Conservation (phyloP, 2,888 invertebrate genomes). For the Spilarctia lutea region DNA sequence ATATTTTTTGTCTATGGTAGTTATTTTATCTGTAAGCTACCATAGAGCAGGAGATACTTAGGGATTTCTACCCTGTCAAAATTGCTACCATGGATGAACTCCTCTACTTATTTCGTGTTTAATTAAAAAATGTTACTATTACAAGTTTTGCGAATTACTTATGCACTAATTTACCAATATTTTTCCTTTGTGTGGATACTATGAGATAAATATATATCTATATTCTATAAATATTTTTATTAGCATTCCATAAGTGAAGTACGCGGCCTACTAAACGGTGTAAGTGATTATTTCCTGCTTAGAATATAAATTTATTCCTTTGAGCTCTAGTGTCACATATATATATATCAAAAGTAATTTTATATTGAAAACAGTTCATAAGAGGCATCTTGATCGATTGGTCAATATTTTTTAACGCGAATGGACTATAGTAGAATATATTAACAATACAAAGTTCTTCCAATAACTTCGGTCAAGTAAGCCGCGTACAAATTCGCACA, state of each 20-base stretch:
- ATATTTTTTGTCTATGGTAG: not conserved
- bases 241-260: slow-evolving; percentile 45
- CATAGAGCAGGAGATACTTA: too few species aligned
- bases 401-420: too few species aligned
- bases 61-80: too few species aligned
- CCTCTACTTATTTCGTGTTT: not conserved
- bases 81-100: not conserved
- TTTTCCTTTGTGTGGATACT: slow-evolving; percentile 30
- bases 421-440: too few species aligned
- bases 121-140: not conserved
- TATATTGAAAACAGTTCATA: too few species aligned
- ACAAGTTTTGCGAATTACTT: slow-evolving; percentile 2
- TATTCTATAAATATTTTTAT: slow-evolving; percentile 33
- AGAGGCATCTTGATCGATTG: too few species aligned
- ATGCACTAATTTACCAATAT: slow-evolving; percentile 3
- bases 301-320: not conserved
- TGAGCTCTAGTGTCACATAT: not conserved
- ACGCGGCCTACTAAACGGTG: slow-evolving; percentile 24
- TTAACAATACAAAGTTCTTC: not conserved
- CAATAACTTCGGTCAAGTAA: slow-evolving; percentile 17
- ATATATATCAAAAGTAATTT: too few species aligned
- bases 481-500: slow-evolving; percentile 18
- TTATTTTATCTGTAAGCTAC: not conserved
- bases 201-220: slow-evolving; percentile 11
- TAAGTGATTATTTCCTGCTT: not conserved